A percentile compares a stretch with the other conserved stretches of the same genome.
These are phyloP conservation scores for Phyllopteryx taeniolatus DNA, from an alignment of 2,113 vertebrate species.

Conservation along the genomic window DNA sequence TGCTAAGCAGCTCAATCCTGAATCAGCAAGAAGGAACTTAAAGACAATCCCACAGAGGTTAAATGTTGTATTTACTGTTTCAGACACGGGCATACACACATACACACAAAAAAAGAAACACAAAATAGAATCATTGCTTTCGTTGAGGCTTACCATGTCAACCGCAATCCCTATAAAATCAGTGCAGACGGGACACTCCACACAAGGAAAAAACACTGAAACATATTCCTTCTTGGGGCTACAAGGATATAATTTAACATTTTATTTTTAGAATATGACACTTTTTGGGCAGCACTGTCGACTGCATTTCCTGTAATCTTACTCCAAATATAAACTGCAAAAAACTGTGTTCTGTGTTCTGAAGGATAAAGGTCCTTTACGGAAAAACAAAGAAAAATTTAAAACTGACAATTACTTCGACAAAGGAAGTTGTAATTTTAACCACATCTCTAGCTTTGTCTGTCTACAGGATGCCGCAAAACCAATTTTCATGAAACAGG, in stretches of 20 bases:
- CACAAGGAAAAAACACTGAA: background rate
- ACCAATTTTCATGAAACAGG: too few species aligned
- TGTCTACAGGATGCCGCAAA: too few species aligned
- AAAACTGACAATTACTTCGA: background rate
- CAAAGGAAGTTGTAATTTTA: background rate
- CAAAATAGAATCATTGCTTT: background rate
- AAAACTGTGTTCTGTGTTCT: background rate
- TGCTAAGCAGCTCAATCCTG: constrained; percentile 38
- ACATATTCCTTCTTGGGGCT: background rate
- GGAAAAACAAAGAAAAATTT: background rate
- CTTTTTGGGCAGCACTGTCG: background rate
- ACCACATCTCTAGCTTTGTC: background rate
- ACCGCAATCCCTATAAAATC: constrained; percentile 52
- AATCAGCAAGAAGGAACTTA: constrained; percentile 54
- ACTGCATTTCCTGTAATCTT: constrained; percentile 2
- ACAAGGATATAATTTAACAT: background rate
- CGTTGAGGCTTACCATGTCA: constrained; percentile 39
- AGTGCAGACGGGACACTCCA: constrained; percentile 28
- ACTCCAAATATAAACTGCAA: background rate
- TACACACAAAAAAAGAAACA: constrained; percentile 13
- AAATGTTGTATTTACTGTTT: constrained; percentile 54
- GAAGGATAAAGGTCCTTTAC: too few species aligned
- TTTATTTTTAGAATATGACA: background rate
- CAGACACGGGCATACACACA: constrained; percentile 28
- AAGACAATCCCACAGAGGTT: constrained; percentile 49